Evolutionary conservation across 2,888 invertebrate species (phyloP).

Genomic region (Agapostemon virescens): DNA sequence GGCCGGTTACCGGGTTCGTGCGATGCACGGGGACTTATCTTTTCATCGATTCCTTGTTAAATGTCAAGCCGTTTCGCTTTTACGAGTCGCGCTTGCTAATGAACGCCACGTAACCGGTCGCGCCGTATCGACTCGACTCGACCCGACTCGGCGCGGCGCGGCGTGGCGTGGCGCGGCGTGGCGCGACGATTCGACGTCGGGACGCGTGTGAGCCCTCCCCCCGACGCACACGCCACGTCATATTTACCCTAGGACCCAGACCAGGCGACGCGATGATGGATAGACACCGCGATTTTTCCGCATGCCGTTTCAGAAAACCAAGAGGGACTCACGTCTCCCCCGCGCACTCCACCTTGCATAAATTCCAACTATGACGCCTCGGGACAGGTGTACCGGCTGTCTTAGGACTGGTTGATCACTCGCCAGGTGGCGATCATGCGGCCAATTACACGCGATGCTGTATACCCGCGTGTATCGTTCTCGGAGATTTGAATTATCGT

Average conservation of each 20-base stretch:
- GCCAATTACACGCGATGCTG: not conserved
- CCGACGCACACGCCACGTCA: constrained; percentile 49
- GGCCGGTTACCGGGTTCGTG: constrained; percentile 61
- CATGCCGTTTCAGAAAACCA: constrained; percentile 18
- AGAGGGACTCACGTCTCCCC: not conserved
- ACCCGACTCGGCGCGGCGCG: constrained; percentile 10
- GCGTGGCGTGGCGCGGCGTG: constrained; percentile 10
- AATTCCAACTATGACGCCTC: constrained; percentile 11
- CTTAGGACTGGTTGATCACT: constrained; percentile 4
- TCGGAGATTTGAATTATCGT: not conserved
- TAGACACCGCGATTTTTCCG: constrained; percentile 51
- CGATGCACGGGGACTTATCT: constrained; percentile 65
- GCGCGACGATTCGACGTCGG: constrained; percentile 33
- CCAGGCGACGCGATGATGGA: constrained; percentile 49
- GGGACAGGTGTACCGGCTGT: constrained; percentile 4
- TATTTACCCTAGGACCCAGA: constrained; percentile 40
- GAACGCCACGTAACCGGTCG: constrained; percentile 62
- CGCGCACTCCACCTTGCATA: not conserved
- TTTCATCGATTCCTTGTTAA: constrained; percentile 69
- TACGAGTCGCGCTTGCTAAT: constrained; percentile 65
- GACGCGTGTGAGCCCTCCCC: constrained; percentile 34
- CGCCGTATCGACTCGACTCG: constrained; percentile 32
- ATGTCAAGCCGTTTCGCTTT: constrained; percentile 69
- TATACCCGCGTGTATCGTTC: not conserved
- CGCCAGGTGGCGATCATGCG: not conserved